Evolutionary conservation across 2,888 invertebrate species (phyloP).

Genomic region (Limnephilus lunatus): DNA sequence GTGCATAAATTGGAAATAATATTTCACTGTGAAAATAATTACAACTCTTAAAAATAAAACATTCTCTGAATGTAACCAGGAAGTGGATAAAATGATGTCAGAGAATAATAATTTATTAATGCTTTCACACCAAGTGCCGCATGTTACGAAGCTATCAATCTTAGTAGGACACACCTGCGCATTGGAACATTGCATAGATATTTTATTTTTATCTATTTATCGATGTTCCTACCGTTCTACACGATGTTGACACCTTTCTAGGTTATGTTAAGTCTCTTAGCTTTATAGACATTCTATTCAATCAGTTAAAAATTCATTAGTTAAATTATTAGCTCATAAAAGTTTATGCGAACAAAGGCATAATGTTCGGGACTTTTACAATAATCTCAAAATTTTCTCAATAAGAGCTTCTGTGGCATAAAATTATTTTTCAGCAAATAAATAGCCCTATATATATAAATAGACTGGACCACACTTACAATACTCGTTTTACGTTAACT

Average conservation of each 20-base stretch:
- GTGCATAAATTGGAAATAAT: too few species aligned
- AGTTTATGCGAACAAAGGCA: too few species aligned
- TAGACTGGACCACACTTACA: too few species aligned
- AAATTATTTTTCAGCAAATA: too few species aligned
- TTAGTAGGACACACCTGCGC: background rate
- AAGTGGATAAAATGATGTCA: background rate
- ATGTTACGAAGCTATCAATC: background rate
- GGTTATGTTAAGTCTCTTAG: background rate
- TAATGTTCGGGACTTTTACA: too few species aligned
- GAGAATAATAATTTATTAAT: background rate
- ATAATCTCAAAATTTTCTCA: too few species aligned
- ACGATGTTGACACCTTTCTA: background rate
- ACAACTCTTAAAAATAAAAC: background rate
- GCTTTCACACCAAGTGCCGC: background rate
- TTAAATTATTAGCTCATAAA: too few species aligned
- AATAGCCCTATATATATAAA: too few species aligned
- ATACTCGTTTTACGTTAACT: too few species aligned
- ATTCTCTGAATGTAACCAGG: background rate
- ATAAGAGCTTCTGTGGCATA: too few species aligned
- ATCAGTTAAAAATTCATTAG: too few species aligned
- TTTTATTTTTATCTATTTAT: background rate
- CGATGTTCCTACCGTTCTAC: background rate
- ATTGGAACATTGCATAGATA: background rate
- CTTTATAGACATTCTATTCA: background rate
- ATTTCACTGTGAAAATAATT: background rate